A percentile compares a stretch with the other conserved stretches of the same genome.
These are phyloP conservation scores for Gerris buenoi DNA, from an alignment of 1,140 invertebrate species.

Conservation along the genomic window DNA sequence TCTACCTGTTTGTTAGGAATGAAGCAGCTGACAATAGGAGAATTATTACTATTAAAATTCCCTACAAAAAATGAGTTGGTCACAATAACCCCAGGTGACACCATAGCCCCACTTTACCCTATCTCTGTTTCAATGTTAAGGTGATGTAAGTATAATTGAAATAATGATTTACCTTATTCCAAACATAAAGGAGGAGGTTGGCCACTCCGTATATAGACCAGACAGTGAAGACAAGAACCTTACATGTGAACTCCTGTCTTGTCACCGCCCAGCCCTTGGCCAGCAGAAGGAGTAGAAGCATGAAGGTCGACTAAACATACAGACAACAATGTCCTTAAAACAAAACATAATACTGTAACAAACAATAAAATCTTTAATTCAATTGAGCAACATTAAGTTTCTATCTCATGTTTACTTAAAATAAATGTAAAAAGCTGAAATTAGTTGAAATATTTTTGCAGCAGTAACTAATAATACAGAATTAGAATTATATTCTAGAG, in stretches of 20 bases:
- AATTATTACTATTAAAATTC: too few relatives aligned
- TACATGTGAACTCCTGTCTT: conserved; percentile 68
- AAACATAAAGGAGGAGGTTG: conserved; percentile 82
- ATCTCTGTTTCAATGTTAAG: too few relatives aligned
- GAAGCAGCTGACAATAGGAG: too few relatives aligned
- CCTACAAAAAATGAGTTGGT: too few relatives aligned
- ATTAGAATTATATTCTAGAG: too few relatives aligned
- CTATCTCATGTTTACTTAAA: conserved; percentile 3
- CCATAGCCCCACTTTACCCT: too few relatives aligned
- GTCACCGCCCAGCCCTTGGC: conserved; percentile 97
- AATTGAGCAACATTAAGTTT: too few relatives aligned
- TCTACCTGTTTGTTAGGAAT: too few relatives aligned
- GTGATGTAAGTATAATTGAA: too few relatives aligned
- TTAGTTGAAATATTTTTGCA: too few relatives aligned
- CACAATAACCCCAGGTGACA: too few relatives aligned
- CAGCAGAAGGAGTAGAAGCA: conserved; percentile 79
- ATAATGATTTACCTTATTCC: conserved; percentile 74
- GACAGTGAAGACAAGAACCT: conserved; percentile 70
- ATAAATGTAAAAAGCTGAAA: background rate
- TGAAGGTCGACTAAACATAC: conserved; percentile 68
- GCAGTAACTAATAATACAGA: too few relatives aligned
- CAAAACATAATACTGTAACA: background rate
- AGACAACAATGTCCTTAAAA: conserved; percentile 10
- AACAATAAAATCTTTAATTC: background rate
- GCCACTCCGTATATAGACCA: conserved; percentile 84